Percentiles rank a stretch among this genome's conserved stretches.
These are phyloP conservation scores for Telmatherina bonti DNA, from an alignment of 2,797 vertebrate genomes.

Conservation along the genomic window DNA sequence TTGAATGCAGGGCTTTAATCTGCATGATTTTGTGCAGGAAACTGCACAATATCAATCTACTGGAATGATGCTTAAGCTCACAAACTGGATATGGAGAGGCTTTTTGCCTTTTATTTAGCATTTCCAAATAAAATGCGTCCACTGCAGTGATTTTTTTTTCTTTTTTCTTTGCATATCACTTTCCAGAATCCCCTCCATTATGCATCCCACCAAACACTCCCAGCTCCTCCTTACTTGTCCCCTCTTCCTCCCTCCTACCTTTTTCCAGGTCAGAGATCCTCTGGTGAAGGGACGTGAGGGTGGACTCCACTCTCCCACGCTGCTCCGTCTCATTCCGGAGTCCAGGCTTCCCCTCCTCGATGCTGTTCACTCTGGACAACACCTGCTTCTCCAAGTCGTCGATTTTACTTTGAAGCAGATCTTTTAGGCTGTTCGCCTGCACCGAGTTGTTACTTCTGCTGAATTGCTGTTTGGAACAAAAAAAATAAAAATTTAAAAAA, in stretches of 20 bases:
- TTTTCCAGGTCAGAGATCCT: slow-evolving; percentile 97
- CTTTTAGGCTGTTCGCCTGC: slow-evolving; percentile 94
- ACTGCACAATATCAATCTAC: slow-evolving; percentile 1
- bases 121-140: neutral
- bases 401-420: slow-evolving; percentile 95
- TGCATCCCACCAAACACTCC: neutral
- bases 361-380: slow-evolving; percentile 93
- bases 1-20: slow-evolving; percentile 48
- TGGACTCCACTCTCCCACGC: slow-evolving; percentile 93
- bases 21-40: slow-evolving; percentile 41
- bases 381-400: slow-evolving; percentile 97
- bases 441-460: slow-evolving; percentile 93
- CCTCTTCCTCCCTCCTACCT: slow-evolving; percentile 76
- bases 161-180: neutral
- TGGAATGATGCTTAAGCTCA: too few relatives aligned
- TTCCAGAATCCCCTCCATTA: neutral
- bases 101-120: neutral
- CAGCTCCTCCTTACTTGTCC: neutral
- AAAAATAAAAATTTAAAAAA: neutral
- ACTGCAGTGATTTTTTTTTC: neutral
- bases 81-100: too few relatives aligned
- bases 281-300: slow-evolving; percentile 94
- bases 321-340: slow-evolving; percentile 94
- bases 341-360: slow-evolving; percentile 92
- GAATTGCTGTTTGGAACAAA: slow-evolving; percentile 86